Percentiles rank a stretch among this genome's conserved stretches.
phyloP scores from a whole-genome alignment of 1,140 invertebrate species.

The Apis cerana region DNA sequence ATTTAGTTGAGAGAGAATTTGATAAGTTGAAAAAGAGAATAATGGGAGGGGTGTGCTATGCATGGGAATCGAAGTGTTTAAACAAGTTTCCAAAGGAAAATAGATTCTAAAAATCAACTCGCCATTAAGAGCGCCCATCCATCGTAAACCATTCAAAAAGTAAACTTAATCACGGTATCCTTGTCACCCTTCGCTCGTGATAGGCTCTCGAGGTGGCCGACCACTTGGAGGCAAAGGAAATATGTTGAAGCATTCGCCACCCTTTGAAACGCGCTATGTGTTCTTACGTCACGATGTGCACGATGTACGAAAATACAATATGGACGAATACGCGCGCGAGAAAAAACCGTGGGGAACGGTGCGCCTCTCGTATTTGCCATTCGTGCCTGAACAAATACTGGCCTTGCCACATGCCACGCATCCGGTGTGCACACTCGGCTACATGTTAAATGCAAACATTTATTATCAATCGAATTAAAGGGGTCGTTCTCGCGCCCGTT shows the following conservation, averaged over 20 bases:
- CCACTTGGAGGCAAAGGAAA: constrained; percentile 11
- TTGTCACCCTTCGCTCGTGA: constrained; percentile 15
- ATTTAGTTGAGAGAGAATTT: no score
- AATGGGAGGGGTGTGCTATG: no score
- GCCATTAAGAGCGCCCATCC: not conserved
- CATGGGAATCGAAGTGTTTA: no score
- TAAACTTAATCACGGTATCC: constrained; percentile 39
- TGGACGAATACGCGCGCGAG: constrained; percentile 41
- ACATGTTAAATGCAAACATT: constrained; percentile 71
- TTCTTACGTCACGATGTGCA: constrained; percentile 55
- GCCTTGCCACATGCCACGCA: constrained; percentile 70
- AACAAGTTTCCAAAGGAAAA: not conserved
- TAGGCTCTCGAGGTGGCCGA: constrained; percentile 1
- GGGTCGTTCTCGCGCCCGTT: constrained; percentile 22
- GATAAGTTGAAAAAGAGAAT: no score
- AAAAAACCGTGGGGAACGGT: constrained; percentile 27
- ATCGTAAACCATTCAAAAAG: not conserved
- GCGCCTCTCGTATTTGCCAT: constrained; percentile 63
- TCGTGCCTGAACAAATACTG: constrained; percentile 74
- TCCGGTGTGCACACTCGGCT: constrained; percentile 43
- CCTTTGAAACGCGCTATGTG: constrained; percentile 50
- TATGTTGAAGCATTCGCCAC: constrained; percentile 23
- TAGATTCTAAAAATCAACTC: no score
- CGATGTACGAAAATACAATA: constrained; percentile 42
- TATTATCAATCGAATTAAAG: constrained; percentile 71